Evolutionary conservation across 2,797 vertebrate genomes (phyloP).

Genomic region (Argyrosomus regius): DNA sequence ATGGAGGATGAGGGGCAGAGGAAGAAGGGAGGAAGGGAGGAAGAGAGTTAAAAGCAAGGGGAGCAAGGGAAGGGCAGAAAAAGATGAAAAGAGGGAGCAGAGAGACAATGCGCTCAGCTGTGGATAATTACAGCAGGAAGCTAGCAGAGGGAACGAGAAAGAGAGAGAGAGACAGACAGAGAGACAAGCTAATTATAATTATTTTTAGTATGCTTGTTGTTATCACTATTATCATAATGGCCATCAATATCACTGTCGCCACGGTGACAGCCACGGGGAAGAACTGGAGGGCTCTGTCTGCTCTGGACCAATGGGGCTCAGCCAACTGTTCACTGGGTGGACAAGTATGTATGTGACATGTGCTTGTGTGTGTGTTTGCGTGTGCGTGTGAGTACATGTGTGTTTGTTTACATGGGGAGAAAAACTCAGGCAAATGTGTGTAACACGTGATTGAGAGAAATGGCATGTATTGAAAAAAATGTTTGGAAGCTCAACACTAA

Average conservation of each 20-base stretch:
- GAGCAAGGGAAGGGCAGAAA: constrained; percentile 72
- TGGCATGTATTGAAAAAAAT: constrained; percentile 4
- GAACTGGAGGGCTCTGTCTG: constrained; percentile 71
- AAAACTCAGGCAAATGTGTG: constrained; percentile 5
- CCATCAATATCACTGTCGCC: constrained; percentile 86
- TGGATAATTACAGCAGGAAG: constrained; percentile 87
- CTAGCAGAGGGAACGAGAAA: constrained; percentile 65
- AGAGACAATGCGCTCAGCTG: constrained; percentile 87
- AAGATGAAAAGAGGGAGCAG: constrained; percentile 84
- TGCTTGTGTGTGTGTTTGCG: constrained; percentile 25
- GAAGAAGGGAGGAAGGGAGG: constrained; percentile 64
- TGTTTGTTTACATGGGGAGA: constrained; percentile 10
- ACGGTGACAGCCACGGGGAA: constrained; percentile 80
- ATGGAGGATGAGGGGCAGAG: constrained; percentile 58
- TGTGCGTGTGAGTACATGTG: constrained; percentile 18
- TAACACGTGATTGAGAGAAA: constrained; percentile 15
- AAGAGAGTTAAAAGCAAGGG: constrained; percentile 73
- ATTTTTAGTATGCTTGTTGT: constrained; percentile 89
- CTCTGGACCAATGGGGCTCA: constrained; percentile 80
- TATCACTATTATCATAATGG: constrained; percentile 89
- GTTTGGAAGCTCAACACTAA: constrained; percentile 3
- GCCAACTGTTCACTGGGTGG: constrained; percentile 73
- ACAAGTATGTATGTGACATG: constrained; percentile 50
- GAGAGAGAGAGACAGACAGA: constrained; percentile 74
- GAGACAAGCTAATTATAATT: constrained; percentile 89